Evolutionary conservation across 2,888 invertebrate genomes (phyloP), one percentile per base, ranked within the genome.

Genomic region (Hydriomena furcata): DNA sequence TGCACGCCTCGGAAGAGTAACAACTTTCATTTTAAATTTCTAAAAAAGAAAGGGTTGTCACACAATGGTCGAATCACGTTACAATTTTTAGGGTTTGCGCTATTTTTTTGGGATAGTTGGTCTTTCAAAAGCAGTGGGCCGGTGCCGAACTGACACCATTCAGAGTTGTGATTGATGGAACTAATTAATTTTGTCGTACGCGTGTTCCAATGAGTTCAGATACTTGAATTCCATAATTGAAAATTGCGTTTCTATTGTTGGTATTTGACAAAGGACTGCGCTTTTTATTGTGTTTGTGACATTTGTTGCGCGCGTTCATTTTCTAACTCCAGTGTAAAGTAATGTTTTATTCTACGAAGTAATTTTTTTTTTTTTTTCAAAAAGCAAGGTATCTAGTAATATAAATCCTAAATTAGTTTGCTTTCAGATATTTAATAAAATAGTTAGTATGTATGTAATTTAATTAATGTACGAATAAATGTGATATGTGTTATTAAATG

Each of bases 121-220:
- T 70, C 69, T 80, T 80, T 58, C 21, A 79, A 79, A 80, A 70
- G 68, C 84, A 81, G 78, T 81, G 82, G 83, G 82, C 83, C 80
- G 76, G 71, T 71, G 71, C 66, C 52, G 60, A 58, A 68, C 72
- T 79, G 82, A 81, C 84, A 79, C 79, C 69, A 83, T 86, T 86
- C 82, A 84, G 13, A 59, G 59, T 60, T 62, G 68, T 87, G 89
- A 90, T 88, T 84, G 89, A 90, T 90, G 88, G 75, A 85, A 88
- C 89, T 90, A 90, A 90, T 89, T 90, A 89, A 89, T 90, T 87
- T 86, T 71, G 80, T 83, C 71, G 77, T 76, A 70, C 76, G 73
- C 76, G 72, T 76, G 76, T 78, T 70, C 74, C 65, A 73, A 73
- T 71, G 71, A 71, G 75, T 67, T 70, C 59, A 63, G 73, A 73